These are phyloP conservation scores for Thamnaconus septentrionalis DNA, from an alignment of 2,113 vertebrate genomes.

Conservation along the genomic window DNA sequence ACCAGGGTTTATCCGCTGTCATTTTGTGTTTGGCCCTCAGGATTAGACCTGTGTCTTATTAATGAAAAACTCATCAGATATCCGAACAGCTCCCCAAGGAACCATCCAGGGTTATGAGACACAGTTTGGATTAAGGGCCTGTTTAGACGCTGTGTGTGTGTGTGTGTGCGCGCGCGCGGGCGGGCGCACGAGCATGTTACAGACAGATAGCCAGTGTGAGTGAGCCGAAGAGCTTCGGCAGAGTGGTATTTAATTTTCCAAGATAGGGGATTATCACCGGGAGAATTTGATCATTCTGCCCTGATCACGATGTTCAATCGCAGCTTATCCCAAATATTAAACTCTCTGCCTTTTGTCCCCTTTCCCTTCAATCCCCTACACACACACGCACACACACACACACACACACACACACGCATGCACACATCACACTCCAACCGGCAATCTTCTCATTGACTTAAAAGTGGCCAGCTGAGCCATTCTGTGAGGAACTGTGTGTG, in stretches of 20 bases:
- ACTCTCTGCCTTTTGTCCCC: conserved; percentile 66
- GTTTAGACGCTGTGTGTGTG: conserved; percentile 16
- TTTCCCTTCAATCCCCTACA: conserved; percentile 26
- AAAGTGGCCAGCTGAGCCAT: conserved; percentile 66
- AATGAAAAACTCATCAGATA: conserved; percentile 79
- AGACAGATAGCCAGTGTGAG: conserved; percentile 22
- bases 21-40: conserved; percentile 65
- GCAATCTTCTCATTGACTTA: conserved; percentile 38
- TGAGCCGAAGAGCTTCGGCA: conserved; percentile 28
- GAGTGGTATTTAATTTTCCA: conserved; percentile 74
- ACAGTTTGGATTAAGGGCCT: conserved; percentile 58
- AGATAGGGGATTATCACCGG: conserved; percentile 70
- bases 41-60: conserved; percentile 75
- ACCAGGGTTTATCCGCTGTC: conserved; percentile 67
- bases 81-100: conserved; percentile 65
- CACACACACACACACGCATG: conserved; percentile 27
- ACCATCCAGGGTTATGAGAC: conserved; percentile 69
- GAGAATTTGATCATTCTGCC: conserved; percentile 70
- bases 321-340: conserved; percentile 75
- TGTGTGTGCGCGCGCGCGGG: conserved; percentile 7
- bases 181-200: conserved; percentile 15
- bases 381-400: conserved; percentile 37
- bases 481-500: conserved; percentile 40
- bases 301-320: conserved; percentile 74
- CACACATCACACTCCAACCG: conserved; percentile 3